These are phyloP conservation scores for Takifugu rubripes DNA, from an alignment of 2,797 vertebrate species.

Conservation along the genomic window DNA sequence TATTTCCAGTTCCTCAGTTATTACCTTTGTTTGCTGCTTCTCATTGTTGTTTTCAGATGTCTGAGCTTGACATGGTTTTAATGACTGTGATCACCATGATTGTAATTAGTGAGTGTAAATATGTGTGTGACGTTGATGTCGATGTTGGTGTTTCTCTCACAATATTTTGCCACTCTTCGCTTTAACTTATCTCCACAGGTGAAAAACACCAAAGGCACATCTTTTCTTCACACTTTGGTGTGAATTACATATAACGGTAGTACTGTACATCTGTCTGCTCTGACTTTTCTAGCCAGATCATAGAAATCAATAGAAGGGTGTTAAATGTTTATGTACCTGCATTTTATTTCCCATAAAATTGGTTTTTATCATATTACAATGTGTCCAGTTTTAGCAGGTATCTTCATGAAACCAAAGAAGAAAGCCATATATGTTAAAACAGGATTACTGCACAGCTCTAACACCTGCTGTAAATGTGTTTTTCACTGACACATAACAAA, in stretches of 20 bases:
- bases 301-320: conserved; percentile 22
- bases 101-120: conserved; percentile 57
- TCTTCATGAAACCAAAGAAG: conserved; percentile 70
- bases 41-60: conserved; percentile 74
- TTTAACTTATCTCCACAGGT: conserved; percentile 32
- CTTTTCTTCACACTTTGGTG: conserved; percentile 69
- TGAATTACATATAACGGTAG: conserved; percentile 77
- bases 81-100: conserved; percentile 64
- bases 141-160: conserved; percentile 72
- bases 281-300: conserved; percentile 2
- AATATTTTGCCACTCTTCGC: conserved; percentile 46
- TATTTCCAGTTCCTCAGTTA: conserved; percentile 66
- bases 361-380: conserved; percentile 1
- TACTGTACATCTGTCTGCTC: conserved; percentile 74
- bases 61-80: conserved; percentile 78
- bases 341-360: conserved; percentile 23
- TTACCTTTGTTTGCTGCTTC: conserved; percentile 75
- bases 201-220: conserved; percentile 84
- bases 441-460: conserved; percentile 24
- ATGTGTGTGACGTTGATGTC: conserved; percentile 26
- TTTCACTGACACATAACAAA: conserved; percentile 13
- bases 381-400: conserved; percentile 42
- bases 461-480: conserved; percentile 27
- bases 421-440: conserved; percentile 69
- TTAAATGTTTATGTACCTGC: conserved; percentile 7